Evolutionary conservation across 2,888 invertebrate genomes (phyloP), one percentile per base, ranked within the genome.

Genomic region (Noctuana brunneofusca): DNA sequence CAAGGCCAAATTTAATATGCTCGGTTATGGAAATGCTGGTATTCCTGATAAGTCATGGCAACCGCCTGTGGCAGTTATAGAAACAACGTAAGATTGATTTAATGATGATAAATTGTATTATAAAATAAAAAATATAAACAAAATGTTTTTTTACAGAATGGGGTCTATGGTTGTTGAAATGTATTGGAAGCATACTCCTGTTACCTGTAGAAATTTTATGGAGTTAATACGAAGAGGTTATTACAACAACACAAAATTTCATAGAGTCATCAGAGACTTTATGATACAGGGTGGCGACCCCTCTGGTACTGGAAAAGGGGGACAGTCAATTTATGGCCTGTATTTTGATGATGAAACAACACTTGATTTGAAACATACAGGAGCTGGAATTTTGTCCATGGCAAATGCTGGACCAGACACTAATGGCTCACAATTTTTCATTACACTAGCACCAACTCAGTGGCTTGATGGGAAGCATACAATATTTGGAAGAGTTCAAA

Each of bases 151-250:
- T 66, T 65, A 50, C 81, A 97, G 97, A 50, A 98, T 99, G 98
- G 99, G 99, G 0, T 96, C 96, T 74, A 93, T 99, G 55, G 93
- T 95, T 0, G 89, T 99, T 54, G 99, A 99, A 86, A 92, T 99
- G 68, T 99, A 99, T 79, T 99, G 99, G 99, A 97, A 97, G 81
- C 99, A 99, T 81, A 96, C 99, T 0, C 99, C 99, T n/a, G 94
- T 95, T 71, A 99, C 99, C 0, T 99, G 99, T 73, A 93, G 97
- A 76, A 99, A 99, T 83, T 99, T 99, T 88, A 98, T 98, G 64
- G 99, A 99, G 85, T 90, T 99, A 24, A 93, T 96, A 0, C 92
- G 98, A 64, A 92, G 99, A 74, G 98, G 98, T 18, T 99, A 99
- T 86, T 99, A 98, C 83, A 98, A 98, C 85, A 97, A 96, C 68